These are phyloP conservation scores for Deroplatys truncata DNA, from an alignment of 2,888 invertebrate species.

Conservation along the genomic window DNA sequence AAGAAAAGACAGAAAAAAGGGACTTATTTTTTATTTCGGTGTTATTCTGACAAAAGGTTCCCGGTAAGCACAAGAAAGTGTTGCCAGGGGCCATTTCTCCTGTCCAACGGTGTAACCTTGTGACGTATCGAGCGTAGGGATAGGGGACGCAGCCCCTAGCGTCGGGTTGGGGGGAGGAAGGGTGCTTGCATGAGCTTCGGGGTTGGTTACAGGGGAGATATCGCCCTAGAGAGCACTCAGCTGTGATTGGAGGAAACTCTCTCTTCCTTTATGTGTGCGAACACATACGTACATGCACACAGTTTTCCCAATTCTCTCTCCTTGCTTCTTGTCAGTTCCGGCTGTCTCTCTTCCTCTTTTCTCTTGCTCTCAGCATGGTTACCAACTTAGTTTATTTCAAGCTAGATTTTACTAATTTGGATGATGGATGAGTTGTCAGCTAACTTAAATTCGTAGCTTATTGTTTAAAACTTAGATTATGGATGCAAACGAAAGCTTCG, in stretches of 20 bases:
- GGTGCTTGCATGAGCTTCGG: constrained; percentile 6
- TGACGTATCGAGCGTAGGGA: background rate
- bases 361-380: no score
- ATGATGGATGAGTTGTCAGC: no score
- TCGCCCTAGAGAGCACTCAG: constrained; percentile 17
- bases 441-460: no score
- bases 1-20: background rate
- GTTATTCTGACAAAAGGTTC: background rate
- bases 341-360: background rate
- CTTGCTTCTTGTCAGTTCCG: background rate
- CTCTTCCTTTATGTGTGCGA: background rate
- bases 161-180: constrained; percentile 1
- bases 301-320: background rate
- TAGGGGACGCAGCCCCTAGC: background rate
- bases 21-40: background rate
- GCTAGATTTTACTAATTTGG: no score
- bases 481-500: no score
- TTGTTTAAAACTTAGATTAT: no score
- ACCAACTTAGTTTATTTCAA: no score
- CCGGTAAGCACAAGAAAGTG: background rate
- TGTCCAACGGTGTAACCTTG: background rate
- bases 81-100: constrained; percentile 5
- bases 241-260: constrained; percentile 20
- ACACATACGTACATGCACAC: background rate
- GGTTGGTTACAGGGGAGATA: constrained; percentile 21